A percentile compares a stretch with the other conserved stretches of the same genome.
These are phyloP conservation scores for Trissolcus brochymenae DNA, from an alignment of 2,888 invertebrate species.

Conservation along the genomic window DNA sequence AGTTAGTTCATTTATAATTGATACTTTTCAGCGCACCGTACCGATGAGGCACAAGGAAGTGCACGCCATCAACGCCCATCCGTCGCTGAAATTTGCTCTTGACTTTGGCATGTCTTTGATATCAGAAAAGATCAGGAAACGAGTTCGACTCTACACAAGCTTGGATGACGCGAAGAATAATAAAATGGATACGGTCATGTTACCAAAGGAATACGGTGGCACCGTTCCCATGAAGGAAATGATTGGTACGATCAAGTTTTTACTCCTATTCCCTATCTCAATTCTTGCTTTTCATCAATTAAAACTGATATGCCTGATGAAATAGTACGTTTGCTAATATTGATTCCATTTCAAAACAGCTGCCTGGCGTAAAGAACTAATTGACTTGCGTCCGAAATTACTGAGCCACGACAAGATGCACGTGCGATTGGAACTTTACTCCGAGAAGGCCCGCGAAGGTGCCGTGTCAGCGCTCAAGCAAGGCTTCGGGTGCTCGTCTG, in stretches of 20 bases:
- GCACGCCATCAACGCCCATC: slow-evolving; percentile 85
- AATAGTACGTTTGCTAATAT: neutral
- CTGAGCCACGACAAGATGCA: slow-evolving; percentile 84
- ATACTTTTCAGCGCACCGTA: slow-evolving; percentile 80
- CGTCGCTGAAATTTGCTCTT: slow-evolving; percentile 85
- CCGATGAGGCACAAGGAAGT: slow-evolving; percentile 89
- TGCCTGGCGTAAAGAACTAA: slow-evolving; percentile 84
- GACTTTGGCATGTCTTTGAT: slow-evolving; percentile 87
- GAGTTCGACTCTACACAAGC: slow-evolving; percentile 82
- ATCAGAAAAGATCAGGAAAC: slow-evolving; percentile 85
- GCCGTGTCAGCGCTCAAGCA: slow-evolving; percentile 84
- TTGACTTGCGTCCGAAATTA: slow-evolving; percentile 79
- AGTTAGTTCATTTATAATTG: neutral
- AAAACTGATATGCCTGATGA: neutral
- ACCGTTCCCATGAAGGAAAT: slow-evolving; percentile 89
- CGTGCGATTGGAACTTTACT: slow-evolving; percentile 83
- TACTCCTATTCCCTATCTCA: too few relatives aligned
- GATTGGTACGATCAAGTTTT: slow-evolving; percentile 80
- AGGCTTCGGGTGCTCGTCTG: slow-evolving; percentile 80
- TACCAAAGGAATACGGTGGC: slow-evolving; percentile 90
- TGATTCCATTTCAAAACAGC: slow-evolving; percentile 67
- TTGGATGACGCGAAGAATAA: slow-evolving; percentile 79
- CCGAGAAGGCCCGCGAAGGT: slow-evolving; percentile 84
- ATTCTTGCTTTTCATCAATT: slow-evolving; percentile 1
- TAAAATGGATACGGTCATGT: slow-evolving; percentile 80